Conservation (phyloP, 2,113 vertebrate species). For the Aspiorhynchus laticeps region DNA sequence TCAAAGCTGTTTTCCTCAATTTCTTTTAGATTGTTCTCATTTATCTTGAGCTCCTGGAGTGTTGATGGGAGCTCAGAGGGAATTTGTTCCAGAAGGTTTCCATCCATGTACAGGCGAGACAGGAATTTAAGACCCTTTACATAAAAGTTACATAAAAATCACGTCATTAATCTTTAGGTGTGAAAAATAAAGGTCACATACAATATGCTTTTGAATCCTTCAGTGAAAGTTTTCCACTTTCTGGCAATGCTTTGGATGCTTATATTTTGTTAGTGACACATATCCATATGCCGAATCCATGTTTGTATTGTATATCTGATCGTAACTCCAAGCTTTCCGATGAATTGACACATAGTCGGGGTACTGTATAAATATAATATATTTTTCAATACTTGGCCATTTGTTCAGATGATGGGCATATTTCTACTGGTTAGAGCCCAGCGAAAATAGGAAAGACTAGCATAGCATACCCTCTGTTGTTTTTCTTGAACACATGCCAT, state of each 20-base stretch:
- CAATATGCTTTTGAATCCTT: neutral
- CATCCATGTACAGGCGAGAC: conserved; percentile 88
- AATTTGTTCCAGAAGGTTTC: conserved; percentile 82
- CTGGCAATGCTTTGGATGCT: neutral
- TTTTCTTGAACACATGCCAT: conserved; percentile 47
- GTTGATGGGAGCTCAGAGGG: conserved; percentile 82
- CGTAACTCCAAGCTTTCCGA: neutral
- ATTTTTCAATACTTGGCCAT: neutral
- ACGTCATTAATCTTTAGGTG: conserved; percentile 17
- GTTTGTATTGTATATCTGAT: neutral
- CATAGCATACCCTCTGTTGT: conserved; percentile 16
- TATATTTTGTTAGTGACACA: neutral
- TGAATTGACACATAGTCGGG: neutral
- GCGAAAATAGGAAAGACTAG: conserved; percentile 10
- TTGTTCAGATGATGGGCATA: neutral
- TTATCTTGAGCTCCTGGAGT: conserved; percentile 95
- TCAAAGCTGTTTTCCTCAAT: conserved; percentile 80
- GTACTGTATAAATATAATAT: neutral
- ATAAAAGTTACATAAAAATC: conserved; percentile 10
- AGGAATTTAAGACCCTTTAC: conserved; percentile 86
- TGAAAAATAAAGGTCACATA: neutral
- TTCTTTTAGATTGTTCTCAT: conserved; percentile 84
- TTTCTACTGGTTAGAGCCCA: conserved; percentile 4
- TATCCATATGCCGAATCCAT: neutral
- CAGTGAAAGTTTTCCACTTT: neutral